Evolutionary conservation across 2,888 invertebrate species (phyloP), one percentile per base, ranked within the genome.

Genomic region (Macrosiphum euphorbiae): DNA sequence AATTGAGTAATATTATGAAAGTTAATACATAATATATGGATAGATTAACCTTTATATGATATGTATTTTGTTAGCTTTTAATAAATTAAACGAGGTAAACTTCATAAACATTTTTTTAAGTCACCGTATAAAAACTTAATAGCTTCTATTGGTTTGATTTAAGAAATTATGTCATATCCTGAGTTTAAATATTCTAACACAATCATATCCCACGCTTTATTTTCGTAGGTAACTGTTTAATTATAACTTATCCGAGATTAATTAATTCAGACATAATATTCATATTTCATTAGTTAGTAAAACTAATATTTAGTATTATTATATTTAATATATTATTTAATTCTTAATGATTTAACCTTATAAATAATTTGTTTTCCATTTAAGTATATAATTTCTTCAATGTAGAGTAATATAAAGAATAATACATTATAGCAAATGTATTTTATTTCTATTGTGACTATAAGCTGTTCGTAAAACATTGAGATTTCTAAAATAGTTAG

Each of bases 101-200:
- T 58, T 26, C 8, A 58, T 58, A 26, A 7, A 58, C 8, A 58
- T 26, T 58, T 58, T 58, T 58, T 58, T 58, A 58, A 55, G 11
- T 55, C 20, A 24, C 24, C 7, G 61, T 61, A 61, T 28, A 11
- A 67, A n/a, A n/a, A n/a, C 5, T n/a, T 67, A 35, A 16, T 67
- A 35, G 67, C 16, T 35, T 35, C 4, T 67, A n/a, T 67, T 35
- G 13, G 1, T 67, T 67, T 67, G 5, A 67, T n/a, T 67, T 67
- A 61, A n/a, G n/a, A n/a, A 67, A n/a, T 67, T 67, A 67, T 16
- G 28, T 67, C 11, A n/a, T 67, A n/a, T 67, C 4, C 67, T 13
- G 67, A 67, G 47, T 85, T 91, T 8, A 91, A 91, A 84, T 52
- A 41, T 58, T 85, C 41, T 28, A 55, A 91, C 55, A n/a, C 55